A percentile compares a stretch with the other conserved stretches of the same genome.
phyloP scores from a whole-genome alignment of 2,113 vertebrate species.

The Mionectes macconnelli region DNA sequence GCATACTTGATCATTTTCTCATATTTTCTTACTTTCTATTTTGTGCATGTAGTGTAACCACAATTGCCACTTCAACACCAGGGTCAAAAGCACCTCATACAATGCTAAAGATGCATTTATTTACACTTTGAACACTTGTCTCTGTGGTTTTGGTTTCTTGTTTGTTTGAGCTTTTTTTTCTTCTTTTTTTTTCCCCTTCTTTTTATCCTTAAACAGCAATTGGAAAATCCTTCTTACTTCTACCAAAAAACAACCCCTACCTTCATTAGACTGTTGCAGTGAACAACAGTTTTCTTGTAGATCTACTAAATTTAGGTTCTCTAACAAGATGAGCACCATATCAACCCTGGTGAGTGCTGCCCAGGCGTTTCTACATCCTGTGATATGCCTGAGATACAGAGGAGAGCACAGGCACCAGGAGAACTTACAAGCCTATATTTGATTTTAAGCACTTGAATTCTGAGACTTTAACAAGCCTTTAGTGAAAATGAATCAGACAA shows the following conservation, averaged over 20 bases:
- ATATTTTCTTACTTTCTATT: neutral
- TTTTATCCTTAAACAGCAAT: neutral
- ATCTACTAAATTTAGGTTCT: neutral
- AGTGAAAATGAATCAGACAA: neutral
- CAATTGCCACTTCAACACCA: neutral
- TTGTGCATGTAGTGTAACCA: neutral
- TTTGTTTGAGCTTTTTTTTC: neutral
- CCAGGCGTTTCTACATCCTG: neutral
- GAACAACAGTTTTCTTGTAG: neutral
- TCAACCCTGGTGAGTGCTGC: neutral
- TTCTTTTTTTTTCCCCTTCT: neutral
- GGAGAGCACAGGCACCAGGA: neutral
- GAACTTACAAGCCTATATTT: fast-evolving
- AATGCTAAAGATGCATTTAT: neutral
- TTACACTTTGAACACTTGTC: neutral
- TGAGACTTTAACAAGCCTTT: neutral
- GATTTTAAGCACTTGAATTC: neutral
- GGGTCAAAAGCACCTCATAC: neutral
- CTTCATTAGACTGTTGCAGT: fast-evolving
- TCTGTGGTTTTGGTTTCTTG: neutral
- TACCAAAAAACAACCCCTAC: fast-evolving
- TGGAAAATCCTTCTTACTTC: neutral
- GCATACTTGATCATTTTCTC: neutral
- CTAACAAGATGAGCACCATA: neutral
- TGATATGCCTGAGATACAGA: too few relatives aligned